A percentile compares a stretch with the other conserved stretches of the same genome.
Conservation (phyloP, 2,888 invertebrate genomes). For the Empis stercorea region DNA sequence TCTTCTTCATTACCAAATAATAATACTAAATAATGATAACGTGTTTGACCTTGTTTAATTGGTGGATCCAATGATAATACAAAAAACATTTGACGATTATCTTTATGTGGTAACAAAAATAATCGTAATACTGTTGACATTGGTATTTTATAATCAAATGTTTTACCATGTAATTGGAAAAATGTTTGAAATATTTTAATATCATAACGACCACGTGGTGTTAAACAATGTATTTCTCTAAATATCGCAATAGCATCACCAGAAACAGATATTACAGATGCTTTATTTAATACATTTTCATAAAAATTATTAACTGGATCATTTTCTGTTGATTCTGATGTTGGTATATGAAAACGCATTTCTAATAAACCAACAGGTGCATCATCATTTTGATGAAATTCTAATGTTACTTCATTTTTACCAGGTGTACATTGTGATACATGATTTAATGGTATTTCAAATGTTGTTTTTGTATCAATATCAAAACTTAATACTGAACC, state of each 20-base stretch:
- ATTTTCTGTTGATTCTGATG: slow-evolving; percentile 71
- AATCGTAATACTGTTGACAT: slow-evolving; percentile 90
- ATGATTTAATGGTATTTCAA: slow-evolving; percentile 91
- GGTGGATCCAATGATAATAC: slow-evolving; percentile 97
- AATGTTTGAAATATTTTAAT: slow-evolving; percentile 84
- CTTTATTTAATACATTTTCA: slow-evolving; percentile 91
- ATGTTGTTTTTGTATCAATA: slow-evolving; percentile 69
- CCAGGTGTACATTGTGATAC: slow-evolving; percentile 93
- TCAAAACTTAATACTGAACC: slow-evolving; percentile 79
- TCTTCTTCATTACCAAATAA: slow-evolving; percentile 93
- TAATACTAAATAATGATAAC: slow-evolving; percentile 92
- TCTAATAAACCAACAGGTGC: slow-evolving; percentile 94
- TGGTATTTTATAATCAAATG: slow-evolving; percentile 99
- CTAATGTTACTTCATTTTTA: slow-evolving; percentile 96
- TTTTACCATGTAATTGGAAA: slow-evolving; percentile 92
- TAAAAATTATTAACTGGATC: slow-evolving; percentile 97
- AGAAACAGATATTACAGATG: slow-evolving; percentile 93
- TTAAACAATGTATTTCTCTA: slow-evolving; percentile 92
- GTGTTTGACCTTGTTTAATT: slow-evolving; percentile 97
- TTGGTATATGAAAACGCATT: slow-evolving; percentile 95
- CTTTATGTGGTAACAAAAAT: slow-evolving; percentile 92
- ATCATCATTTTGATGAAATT: slow-evolving; percentile 99
- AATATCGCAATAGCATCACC: slow-evolving; percentile 97
- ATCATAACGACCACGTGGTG: slow-evolving; percentile 86
- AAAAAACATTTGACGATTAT: slow-evolving; percentile 96